Base-by-base conservation (phyloP, 2,113 vertebrate species). In the Bufo bufo region DNA sequence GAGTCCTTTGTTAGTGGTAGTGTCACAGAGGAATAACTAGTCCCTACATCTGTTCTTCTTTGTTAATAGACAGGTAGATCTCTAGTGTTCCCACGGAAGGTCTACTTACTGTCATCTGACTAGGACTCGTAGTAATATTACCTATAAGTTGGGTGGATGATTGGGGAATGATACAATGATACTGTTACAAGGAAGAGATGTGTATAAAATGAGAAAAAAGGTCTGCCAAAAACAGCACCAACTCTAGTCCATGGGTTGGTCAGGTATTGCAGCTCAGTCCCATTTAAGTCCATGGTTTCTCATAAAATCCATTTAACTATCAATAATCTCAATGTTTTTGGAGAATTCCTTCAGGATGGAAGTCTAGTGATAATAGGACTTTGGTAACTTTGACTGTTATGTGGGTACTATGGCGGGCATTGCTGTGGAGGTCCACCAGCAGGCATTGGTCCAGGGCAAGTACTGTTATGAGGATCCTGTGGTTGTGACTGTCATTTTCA, bases 1-100 rank as follows among this genome's bases (percentile, higher is more conserved):
- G 45, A 75, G 72, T 6, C 72, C 72, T 75, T 75, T 75, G 72
- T 75, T 75, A 17, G 72, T 75, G 72, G 72, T 8, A 17, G 47
- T 19, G 72, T 50, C 72, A 20, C 72, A 9, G 72, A 50, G 72
- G 72, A 75, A 50, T 50, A 20, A 50, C 72, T 50, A 9, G 72
- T 49, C 47, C 47, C 47, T 47, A 74, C 72, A 75, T 75, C 72
- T 50, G 47, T 49, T 75, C 45, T 75, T 50, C 45, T 75, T 13
- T 75, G 72, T 74, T 13, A 17, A 49, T 74, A 74, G 71, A 74
- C 71, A 49, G 7, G 43, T 47, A 47, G 7, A 45, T 47, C 14
- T 50, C 45, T 49, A 3, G 45, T 4, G 72, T 50, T 75, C 72
- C 14, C 72, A 75, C 47, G 47, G 45, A 75, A 49, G 47, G 45